Evolutionary conservation across 2,113 vertebrate genomes (phyloP).

Genomic region (Atractosteus spatula): DNA sequence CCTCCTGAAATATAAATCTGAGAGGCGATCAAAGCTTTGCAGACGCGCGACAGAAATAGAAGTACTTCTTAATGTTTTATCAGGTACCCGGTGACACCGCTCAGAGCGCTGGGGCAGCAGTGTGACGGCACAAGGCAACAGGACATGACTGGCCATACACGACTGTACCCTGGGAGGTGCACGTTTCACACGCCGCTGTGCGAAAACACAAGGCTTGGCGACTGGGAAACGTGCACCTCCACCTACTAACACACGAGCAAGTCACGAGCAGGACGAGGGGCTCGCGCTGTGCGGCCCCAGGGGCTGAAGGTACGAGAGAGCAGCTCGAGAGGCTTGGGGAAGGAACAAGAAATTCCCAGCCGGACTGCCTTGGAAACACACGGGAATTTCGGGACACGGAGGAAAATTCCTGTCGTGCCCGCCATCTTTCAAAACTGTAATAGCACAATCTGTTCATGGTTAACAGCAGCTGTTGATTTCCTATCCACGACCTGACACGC

Average conservation of each 20-base stretch:
- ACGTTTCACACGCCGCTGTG: too few species aligned
- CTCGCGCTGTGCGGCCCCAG: too few species aligned
- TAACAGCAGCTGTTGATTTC: not conserved
- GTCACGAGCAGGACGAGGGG: too few species aligned
- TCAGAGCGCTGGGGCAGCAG: not conserved
- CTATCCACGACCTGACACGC: not conserved
- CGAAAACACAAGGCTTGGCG: too few species aligned
- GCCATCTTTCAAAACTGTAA: not conserved
- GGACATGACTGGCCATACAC: not conserved
- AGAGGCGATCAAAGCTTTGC: slow-evolving; percentile 21
- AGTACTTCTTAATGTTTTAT: slow-evolving; percentile 30
- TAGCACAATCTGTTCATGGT: not conserved
- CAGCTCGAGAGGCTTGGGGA: too few species aligned
- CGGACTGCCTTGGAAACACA: too few species aligned
- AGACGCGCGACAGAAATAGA: not conserved
- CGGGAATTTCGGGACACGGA: too few species aligned
- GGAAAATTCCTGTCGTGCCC: not conserved
- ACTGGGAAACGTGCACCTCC: too few species aligned
- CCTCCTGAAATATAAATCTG: slow-evolving; percentile 16
- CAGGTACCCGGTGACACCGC: not conserved
- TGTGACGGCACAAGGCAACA: slow-evolving; percentile 8
- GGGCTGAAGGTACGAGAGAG: too few species aligned
- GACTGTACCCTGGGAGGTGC: not conserved
- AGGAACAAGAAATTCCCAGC: too few species aligned
- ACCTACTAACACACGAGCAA: too few species aligned